A percentile compares a stretch with the other conserved stretches of the same genome.
Conservation (phyloP, 2,113 vertebrate species). For the Zonotrichia leucophrys region DNA sequence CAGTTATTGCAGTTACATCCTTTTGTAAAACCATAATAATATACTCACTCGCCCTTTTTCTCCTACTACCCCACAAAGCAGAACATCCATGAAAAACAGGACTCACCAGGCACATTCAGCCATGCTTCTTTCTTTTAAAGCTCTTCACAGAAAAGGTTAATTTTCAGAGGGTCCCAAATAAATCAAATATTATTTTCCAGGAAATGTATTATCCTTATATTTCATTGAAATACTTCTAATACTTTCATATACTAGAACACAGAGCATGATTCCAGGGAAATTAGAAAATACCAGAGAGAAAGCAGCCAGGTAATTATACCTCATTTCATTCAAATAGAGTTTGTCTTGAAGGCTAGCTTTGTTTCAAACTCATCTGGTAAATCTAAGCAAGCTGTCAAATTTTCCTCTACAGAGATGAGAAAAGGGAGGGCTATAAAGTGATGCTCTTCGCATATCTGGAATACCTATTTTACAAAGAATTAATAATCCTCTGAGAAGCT, state of each 20-base stretch:
- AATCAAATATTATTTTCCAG: not conserved
- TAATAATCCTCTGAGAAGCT: not conserved
- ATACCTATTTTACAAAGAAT: not conserved
- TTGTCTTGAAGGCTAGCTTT: not conserved
- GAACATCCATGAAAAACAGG: not conserved
- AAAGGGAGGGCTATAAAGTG: not conserved
- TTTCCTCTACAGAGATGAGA: not conserved
- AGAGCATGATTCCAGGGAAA: not conserved
- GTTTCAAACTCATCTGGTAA: not conserved
- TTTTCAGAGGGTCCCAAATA: not conserved
- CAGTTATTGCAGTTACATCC: not conserved
- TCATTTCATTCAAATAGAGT: not conserved
- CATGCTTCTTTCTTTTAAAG: not conserved
- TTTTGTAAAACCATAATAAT: not conserved
- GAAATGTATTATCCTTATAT: not conserved
- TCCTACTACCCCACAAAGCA: not conserved
- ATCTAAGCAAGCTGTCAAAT: not conserved
- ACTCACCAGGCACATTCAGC: not conserved
- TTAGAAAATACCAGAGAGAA: not conserved
- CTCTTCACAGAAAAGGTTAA: not conserved
- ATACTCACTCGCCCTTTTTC: not conserved
- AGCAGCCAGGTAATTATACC: not conserved
- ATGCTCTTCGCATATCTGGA: not conserved
- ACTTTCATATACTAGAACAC: not conserved
- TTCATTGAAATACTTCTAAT: not conserved